These are phyloP conservation scores for Leptinotarsa rubiginosa DNA, from an alignment of 2,888 invertebrate species.

Conservation along the genomic window DNA sequence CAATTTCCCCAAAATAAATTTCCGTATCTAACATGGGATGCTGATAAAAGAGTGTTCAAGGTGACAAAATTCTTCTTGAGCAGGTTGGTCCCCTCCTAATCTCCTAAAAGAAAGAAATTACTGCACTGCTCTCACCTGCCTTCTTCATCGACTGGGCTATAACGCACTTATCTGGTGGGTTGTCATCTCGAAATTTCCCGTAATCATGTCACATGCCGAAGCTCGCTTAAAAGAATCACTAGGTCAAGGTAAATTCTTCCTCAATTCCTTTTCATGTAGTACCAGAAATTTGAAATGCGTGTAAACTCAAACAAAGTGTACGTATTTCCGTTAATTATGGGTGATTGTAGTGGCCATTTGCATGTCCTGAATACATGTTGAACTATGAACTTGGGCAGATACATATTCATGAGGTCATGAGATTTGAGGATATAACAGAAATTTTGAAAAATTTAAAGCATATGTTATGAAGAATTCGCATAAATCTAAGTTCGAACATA, in stretches of 20 bases:
- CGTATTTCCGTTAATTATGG: background rate
- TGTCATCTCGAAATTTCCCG: slow-evolving; percentile 23
- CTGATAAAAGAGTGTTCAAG: too few relatives aligned
- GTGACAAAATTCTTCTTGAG: too few relatives aligned
- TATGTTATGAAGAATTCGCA: too few relatives aligned
- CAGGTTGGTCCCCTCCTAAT: background rate
- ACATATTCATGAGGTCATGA: slow-evolving; percentile 8
- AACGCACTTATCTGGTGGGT: slow-evolving; percentile 1
- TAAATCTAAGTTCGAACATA: too few relatives aligned
- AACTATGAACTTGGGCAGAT: slow-evolving; percentile 7
- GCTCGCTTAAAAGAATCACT: slow-evolving; percentile 22
- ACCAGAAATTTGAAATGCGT: background rate
- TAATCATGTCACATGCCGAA: slow-evolving; percentile 24
- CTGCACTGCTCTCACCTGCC: background rate
- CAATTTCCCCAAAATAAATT: too few relatives aligned
- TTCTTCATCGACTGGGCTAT: background rate
- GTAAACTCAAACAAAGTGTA: background rate
- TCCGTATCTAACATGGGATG: too few relatives aligned
- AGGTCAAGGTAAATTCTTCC: slow-evolving; percentile 26
- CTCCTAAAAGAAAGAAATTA: background rate
- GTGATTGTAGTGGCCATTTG: slow-evolving; percentile 7
- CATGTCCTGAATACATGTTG: background rate
- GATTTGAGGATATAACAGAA: background rate
- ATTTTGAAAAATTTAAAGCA: background rate
- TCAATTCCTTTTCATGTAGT: slow-evolving; percentile 8